These are phyloP conservation scores for Anas platyrhynchos DNA, from an alignment of 2,113 vertebrate species.

Conservation along the genomic window DNA sequence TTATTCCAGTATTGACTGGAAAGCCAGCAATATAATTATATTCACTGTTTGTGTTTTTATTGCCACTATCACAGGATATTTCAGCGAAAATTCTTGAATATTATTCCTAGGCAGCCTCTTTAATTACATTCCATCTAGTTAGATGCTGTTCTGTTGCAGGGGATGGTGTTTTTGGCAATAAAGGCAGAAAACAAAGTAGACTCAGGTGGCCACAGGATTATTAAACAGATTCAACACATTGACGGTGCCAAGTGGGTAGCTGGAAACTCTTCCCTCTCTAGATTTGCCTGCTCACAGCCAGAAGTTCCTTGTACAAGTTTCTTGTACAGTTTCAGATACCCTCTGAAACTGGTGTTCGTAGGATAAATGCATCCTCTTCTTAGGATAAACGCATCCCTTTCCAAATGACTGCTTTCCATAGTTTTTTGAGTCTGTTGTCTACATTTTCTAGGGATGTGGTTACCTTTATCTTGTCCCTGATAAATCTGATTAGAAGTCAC, in stretches of 20 bases:
- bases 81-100: slow-evolving; percentile 27
- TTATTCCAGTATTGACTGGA: neutral
- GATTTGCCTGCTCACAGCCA: neutral
- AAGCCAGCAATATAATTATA: neutral
- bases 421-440: neutral
- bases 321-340: neutral
- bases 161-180: neutral
- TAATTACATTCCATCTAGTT: slow-evolving; percentile 58
- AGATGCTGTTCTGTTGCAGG: slow-evolving; percentile 20
- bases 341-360: neutral
- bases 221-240: slow-evolving; percentile 58
- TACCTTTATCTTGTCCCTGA: neutral
- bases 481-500: accelerated
- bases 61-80: neutral
- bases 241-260: slow-evolving; percentile 15
- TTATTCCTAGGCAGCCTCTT: slow-evolving; percentile 47
- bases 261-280: neutral
- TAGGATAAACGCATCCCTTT: neutral
- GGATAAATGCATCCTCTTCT: accelerated
- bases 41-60: neutral
- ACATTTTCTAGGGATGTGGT: neutral
- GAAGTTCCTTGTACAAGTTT: neutral
- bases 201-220: slow-evolving; percentile 52
- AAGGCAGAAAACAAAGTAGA: slow-evolving; percentile 44
- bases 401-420: accelerated